These are phyloP conservation scores for Sweltsa coloradensis DNA, from an alignment of 1,140 invertebrate genomes.

Conservation along the genomic window DNA sequence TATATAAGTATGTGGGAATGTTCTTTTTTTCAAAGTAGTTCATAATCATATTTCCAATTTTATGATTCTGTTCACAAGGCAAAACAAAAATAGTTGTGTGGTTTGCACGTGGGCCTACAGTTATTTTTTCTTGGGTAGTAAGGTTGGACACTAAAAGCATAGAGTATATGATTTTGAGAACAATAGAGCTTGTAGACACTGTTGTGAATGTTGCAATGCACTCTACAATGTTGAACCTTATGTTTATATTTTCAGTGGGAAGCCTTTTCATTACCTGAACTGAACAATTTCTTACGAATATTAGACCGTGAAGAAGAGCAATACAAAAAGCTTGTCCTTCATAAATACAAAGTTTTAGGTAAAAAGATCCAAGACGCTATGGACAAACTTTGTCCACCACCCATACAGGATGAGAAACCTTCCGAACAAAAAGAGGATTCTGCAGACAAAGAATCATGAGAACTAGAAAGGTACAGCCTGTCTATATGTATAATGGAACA, in stretches of 20 bases:
- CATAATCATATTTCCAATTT: no score
- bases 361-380: slow-evolving; percentile 13
- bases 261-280: slow-evolving; percentile 42
- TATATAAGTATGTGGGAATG: no score
- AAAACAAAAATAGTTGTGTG: slow-evolving; percentile 3
- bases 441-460: no score
- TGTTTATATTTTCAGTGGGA: slow-evolving; percentile 38
- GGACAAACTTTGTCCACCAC: slow-evolving; percentile 3
- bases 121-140: slow-evolving; percentile 2
- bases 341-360: slow-evolving; percentile 33
- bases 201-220: background rate
- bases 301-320: slow-evolving; percentile 43
- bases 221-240: background rate
- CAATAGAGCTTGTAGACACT: no score
- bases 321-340: slow-evolving; percentile 35
- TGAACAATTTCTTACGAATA: slow-evolving; percentile 43
- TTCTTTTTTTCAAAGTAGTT: no score
- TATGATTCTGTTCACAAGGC: background rate
- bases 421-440: no score
- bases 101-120: background rate
- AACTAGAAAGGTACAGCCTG: no score
- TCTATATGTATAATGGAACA: no score
- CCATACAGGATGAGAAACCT: no score
- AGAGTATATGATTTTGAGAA: background rate
- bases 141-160: background rate